Evolutionary conservation across 2,797 vertebrate species (phyloP).

Genomic region (Moxostoma hubbsi): DNA sequence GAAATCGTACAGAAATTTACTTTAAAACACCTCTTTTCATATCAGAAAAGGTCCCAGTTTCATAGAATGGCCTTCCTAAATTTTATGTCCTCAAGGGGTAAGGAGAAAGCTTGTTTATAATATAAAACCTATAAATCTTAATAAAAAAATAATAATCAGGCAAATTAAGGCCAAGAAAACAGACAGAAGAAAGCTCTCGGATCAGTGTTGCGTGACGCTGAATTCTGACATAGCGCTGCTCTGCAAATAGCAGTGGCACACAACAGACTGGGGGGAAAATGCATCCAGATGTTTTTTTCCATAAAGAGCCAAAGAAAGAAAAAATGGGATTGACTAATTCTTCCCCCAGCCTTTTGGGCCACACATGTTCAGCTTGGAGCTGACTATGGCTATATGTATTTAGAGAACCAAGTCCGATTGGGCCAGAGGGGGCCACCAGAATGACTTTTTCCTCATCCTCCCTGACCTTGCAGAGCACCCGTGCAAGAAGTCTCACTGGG

Average conservation of each 20-base stretch:
- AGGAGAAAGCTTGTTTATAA: conserved; percentile 19
- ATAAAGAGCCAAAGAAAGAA: conserved; percentile 40
- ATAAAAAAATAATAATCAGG: background rate
- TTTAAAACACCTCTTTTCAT: background rate
- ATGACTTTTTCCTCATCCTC: too few species aligned
- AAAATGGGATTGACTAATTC: too few species aligned
- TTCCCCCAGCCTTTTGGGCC: too few species aligned
- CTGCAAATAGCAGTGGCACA: conserved; percentile 35
- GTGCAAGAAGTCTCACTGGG: too few species aligned
- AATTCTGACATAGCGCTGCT: conserved; percentile 42
- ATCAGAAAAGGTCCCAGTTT: background rate
- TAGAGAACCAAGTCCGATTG: too few species aligned
- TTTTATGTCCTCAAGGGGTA: background rate
- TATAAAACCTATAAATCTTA: conserved; percentile 14
- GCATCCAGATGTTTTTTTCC: conserved; percentile 60
- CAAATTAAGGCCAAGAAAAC: conserved; percentile 32
- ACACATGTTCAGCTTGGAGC: too few species aligned
- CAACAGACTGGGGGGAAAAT: conserved; percentile 39
- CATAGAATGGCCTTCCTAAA: background rate
- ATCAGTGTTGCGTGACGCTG: conserved; percentile 10
- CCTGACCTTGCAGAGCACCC: too few species aligned
- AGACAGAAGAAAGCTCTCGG: background rate
- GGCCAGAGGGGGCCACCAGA: too few species aligned
- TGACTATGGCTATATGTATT: too few species aligned
- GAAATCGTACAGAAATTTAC: background rate